phyloP scores from a whole-genome alignment of 1,140 invertebrate genomes.

The Magallana gigas region DNA sequence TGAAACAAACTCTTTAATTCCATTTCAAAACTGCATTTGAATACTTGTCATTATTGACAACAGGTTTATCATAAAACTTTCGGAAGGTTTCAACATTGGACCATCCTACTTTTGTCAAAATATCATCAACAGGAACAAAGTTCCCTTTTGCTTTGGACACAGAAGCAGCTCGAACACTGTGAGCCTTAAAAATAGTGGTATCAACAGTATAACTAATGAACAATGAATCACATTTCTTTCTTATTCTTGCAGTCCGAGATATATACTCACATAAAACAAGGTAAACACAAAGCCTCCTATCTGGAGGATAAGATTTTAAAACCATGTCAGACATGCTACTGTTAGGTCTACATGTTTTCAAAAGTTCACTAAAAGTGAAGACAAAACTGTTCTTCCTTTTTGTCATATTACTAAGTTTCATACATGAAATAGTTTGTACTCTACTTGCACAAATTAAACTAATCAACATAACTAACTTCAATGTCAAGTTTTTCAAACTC shows the following conservation, averaged over 20 bases:
- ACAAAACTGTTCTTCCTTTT: slow-evolving; percentile 20
- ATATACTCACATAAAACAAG: slow-evolving; percentile 42
- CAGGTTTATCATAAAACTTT: background rate
- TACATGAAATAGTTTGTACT: background rate
- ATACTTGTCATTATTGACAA: slow-evolving; percentile 13
- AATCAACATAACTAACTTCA: slow-evolving; percentile 47
- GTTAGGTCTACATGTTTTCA: slow-evolving; percentile 50
- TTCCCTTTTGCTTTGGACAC: background rate
- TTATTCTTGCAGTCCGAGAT: slow-evolving; percentile 16
- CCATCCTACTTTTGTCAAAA: slow-evolving; percentile 52
- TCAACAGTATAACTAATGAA: slow-evolving; percentile 37
- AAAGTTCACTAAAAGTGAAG: slow-evolving; percentile 26
- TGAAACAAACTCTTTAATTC: background rate
- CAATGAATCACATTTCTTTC: background rate
- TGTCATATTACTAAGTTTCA: background rate
- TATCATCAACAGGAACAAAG: slow-evolving; percentile 27
- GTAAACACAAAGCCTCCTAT: slow-evolving; percentile 49
- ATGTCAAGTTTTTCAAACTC: slow-evolving; percentile 51
- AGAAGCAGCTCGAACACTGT: too few relatives aligned
- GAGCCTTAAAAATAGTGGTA: too few relatives aligned
- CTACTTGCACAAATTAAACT: background rate
- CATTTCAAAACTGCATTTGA: background rate
- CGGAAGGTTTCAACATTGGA: slow-evolving; percentile 37
- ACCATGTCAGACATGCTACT: background rate
- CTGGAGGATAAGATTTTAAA: slow-evolving; percentile 30